These are phyloP conservation scores for Triplophysa dalaica DNA, from an alignment of 2,113 vertebrate genomes.

Conservation along the genomic window DNA sequence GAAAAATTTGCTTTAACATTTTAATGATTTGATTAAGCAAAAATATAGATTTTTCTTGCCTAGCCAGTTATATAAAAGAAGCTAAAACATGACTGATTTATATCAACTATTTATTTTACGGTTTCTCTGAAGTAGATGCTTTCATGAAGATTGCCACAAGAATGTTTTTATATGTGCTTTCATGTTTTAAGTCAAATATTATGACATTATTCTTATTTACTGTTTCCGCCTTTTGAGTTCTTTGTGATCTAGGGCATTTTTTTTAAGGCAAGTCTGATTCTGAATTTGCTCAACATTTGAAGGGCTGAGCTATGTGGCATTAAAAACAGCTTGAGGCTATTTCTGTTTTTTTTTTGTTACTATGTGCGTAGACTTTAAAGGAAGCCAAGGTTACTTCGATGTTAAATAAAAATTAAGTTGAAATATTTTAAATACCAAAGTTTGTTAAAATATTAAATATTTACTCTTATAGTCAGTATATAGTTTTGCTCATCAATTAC, in stretches of 20 bases:
- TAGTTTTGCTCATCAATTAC: too few species aligned
- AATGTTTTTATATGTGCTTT: background rate
- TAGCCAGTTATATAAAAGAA: too few species aligned
- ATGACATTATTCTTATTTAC: background rate
- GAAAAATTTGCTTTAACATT: too few species aligned
- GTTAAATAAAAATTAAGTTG: background rate
- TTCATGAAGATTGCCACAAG: background rate
- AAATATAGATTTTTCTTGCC: too few species aligned
- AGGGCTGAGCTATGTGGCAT: background rate
- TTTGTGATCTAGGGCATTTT: background rate
- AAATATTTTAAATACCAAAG: too few species aligned
- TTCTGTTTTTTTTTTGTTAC: background rate
- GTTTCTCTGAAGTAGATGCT: background rate
- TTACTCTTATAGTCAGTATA: too few species aligned
- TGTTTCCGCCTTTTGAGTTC: background rate
- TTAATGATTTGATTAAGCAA: too few species aligned
- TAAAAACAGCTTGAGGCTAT: background rate
- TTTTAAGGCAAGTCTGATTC: constrained; percentile 5
- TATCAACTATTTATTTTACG: too few species aligned
- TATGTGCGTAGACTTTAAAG: background rate
- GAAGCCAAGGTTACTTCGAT: background rate
- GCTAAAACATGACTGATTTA: too few species aligned
- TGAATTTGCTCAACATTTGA: background rate
- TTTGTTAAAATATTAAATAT: too few species aligned
- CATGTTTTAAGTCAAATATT: background rate